Percentiles rank a stretch among this genome's conserved stretches.
Conservation (phyloP, 2,888 invertebrate genomes). For the Athripsodes cinereus region DNA sequence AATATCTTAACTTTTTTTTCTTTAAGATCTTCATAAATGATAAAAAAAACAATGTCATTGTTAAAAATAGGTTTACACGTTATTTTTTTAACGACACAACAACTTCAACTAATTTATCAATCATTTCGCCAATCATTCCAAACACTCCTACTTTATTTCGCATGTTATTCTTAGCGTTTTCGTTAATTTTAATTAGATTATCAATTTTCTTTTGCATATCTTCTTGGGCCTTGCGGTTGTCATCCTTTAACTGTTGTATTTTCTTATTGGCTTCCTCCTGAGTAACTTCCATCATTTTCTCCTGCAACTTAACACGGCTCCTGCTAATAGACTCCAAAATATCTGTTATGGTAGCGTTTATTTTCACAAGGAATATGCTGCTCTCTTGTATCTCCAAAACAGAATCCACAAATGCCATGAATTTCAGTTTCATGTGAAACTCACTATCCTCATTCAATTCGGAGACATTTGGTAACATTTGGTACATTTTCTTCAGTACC, state of each 20-base stretch:
- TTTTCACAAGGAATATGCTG: not conserved
- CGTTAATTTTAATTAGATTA: not conserved
- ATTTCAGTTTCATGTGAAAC: not conserved
- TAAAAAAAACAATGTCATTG: too few species aligned
- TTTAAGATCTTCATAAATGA: too few species aligned
- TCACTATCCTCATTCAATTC: not conserved
- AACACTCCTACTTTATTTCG: not conserved
- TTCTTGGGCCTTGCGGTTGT: not conserved
- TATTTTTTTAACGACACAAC: too few species aligned
- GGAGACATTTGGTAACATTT: not conserved
- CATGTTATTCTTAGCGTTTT: not conserved
- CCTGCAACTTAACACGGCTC: not conserved
- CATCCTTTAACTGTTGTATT: not conserved
- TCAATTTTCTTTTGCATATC: not conserved
- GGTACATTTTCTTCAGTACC: not conserved
- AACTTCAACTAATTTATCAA: not conserved
- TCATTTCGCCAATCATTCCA: not conserved
- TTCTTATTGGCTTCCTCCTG: not conserved
- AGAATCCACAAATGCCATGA: not conserved
- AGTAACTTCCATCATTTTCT: not conserved
- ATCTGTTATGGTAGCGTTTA: not conserved
- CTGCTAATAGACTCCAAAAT: not conserved
- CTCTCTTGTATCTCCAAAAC: not conserved
- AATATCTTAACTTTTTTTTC: too few species aligned
- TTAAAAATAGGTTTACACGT: too few species aligned